Conservation (phyloP, 2,113 vertebrate species). For the Brachypodius melanocephalos region DNA sequence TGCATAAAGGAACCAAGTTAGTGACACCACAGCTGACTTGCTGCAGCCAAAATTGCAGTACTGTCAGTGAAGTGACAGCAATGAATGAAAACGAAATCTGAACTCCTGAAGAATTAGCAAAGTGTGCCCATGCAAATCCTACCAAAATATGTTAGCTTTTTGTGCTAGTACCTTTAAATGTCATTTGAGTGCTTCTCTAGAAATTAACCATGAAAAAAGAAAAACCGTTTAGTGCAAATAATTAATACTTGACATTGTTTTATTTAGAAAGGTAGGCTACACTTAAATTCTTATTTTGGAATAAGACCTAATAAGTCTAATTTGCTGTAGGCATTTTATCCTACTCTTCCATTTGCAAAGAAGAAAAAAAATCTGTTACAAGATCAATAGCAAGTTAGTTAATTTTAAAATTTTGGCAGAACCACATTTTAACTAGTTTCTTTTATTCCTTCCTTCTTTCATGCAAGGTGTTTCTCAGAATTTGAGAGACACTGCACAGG, state of each 20-base stretch:
- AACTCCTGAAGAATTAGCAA: not conserved
- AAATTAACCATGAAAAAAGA: not conserved
- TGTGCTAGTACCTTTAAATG: not conserved
- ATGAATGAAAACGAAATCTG: not conserved
- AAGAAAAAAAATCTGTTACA: not conserved
- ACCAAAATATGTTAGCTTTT: not conserved
- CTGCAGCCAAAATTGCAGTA: not conserved
- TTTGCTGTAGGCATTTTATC: not conserved
- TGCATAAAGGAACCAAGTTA: not conserved
- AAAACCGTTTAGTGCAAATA: not conserved
- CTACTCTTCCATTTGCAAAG: not conserved
- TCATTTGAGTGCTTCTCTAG: not conserved
- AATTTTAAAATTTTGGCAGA: not conserved
- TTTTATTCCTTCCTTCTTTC: not conserved
- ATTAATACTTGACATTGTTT: not conserved
- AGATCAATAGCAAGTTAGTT: not conserved
- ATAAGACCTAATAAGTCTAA: not conserved
- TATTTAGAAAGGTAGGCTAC: not conserved
- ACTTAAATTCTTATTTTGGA: not conserved
- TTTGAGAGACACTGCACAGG: not conserved
- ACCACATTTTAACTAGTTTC: not conserved
- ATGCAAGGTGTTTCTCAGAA: not conserved
- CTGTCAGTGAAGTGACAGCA: not conserved
- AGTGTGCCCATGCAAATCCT: not conserved
- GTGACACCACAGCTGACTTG: not conserved